A percentile compares a stretch with the other conserved stretches of the same genome.
These are phyloP conservation scores for Alviniconcha marisindica DNA, from an alignment of 1,140 invertebrate genomes.

Conservation along the genomic window DNA sequence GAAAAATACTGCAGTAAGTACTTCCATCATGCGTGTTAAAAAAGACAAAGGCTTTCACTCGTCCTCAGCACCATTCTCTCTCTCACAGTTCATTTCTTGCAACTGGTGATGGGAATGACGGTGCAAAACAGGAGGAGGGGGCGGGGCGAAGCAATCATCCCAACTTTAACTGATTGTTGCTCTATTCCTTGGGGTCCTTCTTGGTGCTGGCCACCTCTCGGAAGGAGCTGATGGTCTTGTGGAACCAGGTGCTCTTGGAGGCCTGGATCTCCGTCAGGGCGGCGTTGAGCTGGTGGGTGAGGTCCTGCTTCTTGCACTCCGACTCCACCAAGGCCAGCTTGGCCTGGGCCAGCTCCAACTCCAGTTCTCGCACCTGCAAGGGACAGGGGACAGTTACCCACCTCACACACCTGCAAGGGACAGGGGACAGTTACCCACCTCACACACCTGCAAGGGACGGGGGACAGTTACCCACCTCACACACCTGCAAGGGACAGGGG, in stretches of 20 bases:
- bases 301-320: constrained; percentile 93
- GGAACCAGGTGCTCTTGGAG: constrained; percentile 89
- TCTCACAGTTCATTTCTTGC: not conserved
- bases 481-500: too few relatives aligned
- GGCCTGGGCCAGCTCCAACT: constrained; percentile 96
- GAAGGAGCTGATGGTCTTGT: constrained; percentile 88
- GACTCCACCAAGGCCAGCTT: constrained; percentile 98
- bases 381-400: not conserved
- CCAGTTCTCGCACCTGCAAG: constrained; percentile 87
- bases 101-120: not conserved
- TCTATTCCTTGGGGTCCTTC: constrained; percentile 65
- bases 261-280: constrained; percentile 88
- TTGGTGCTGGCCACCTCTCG: constrained; percentile 79
- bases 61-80: not conserved
- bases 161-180: too few relatives aligned
- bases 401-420: too few relatives aligned
- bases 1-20: too few relatives aligned
- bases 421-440: too few relatives aligned
- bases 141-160: too few relatives aligned
- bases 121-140: too few relatives aligned
- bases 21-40: too few relatives aligned
- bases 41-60: not conserved
- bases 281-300: constrained; percentile 93
- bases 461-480: too few relatives aligned
- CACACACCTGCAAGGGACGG: too few relatives aligned